phyloP scores from a whole-genome alignment of 2,113 vertebrate species.

The Aegithalos caudatus region DNA sequence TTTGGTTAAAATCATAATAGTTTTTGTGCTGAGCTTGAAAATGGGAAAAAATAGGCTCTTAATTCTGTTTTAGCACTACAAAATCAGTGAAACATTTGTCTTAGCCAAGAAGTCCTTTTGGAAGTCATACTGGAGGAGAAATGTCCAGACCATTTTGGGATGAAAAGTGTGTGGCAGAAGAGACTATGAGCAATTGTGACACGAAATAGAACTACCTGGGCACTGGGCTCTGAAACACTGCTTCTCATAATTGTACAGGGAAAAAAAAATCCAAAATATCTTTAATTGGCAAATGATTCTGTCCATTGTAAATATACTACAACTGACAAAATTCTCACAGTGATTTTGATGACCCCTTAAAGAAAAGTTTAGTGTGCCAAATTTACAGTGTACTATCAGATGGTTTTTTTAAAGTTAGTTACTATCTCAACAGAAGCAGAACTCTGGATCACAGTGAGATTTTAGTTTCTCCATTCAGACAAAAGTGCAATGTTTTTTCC shows the following conservation, averaged over 20 bases:
- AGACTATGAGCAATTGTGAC: neutral
- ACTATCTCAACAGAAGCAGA: neutral
- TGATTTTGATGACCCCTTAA: neutral
- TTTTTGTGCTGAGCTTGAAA: neutral
- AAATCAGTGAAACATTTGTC: neutral
- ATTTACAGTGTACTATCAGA: neutral
- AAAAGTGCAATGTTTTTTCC: neutral
- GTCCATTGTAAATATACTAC: neutral
- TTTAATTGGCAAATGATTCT: neutral
- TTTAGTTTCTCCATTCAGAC: neutral
- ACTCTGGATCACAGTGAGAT: neutral
- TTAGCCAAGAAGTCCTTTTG: neutral
- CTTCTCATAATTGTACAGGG: neutral
- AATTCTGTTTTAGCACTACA: neutral
- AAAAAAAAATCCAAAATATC: accelerated
- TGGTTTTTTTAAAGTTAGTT: neutral
- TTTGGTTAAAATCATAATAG: neutral
- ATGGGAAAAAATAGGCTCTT: neutral
- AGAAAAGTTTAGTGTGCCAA: neutral
- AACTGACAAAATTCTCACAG: neutral
- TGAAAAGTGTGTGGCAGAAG: neutral
- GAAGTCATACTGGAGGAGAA: neutral
- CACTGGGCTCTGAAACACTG: accelerated
- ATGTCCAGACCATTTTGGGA: neutral
- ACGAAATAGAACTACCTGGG: accelerated